These are phyloP conservation scores for Bombyx huttoni DNA, from an alignment of 2,888 invertebrate genomes.

Conservation along the genomic window DNA sequence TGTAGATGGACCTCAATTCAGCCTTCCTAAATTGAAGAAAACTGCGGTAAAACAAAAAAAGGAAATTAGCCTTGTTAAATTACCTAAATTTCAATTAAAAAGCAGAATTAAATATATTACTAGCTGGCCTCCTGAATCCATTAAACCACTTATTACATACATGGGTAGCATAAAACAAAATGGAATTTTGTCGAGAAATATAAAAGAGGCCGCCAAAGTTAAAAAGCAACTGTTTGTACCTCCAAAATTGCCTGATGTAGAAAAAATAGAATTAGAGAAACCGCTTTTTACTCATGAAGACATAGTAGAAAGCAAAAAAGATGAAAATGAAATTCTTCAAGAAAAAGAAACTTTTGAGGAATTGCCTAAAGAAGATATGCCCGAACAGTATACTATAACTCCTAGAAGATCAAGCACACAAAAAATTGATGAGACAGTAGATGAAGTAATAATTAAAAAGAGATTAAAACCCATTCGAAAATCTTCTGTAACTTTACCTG, in stretches of 20 bases:
- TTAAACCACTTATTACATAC: slow-evolving; percentile 60
- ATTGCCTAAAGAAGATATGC: slow-evolving; percentile 24
- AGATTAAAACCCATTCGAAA: slow-evolving; percentile 79
- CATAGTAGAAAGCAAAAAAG: slow-evolving; percentile 25
- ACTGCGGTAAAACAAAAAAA: slow-evolving; percentile 60
- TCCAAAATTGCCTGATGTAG: slow-evolving; percentile 68
- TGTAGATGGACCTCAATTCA: slow-evolving; percentile 74
- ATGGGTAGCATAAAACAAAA: slow-evolving; percentile 73
- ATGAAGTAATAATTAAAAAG: slow-evolving; percentile 81
- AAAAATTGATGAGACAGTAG: slow-evolving; percentile 65
- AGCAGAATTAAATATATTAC: slow-evolving; percentile 76
- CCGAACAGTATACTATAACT: slow-evolving; percentile 54
- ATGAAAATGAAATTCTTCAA: slow-evolving; percentile 1
- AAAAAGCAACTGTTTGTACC: slow-evolving; percentile 73
- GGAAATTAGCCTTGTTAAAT: slow-evolving; percentile 39
- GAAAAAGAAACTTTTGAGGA: slow-evolving; percentile 22
- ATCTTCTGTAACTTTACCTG: slow-evolving; percentile 76
- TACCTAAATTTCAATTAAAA: slow-evolving; percentile 80
- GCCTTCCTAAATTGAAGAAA: slow-evolving; percentile 80
- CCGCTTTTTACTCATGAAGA: slow-evolving; percentile 67
- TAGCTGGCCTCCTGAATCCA: slow-evolving; percentile 75
- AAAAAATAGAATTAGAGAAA: slow-evolving; percentile 71
- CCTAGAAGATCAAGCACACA: slow-evolving; percentile 53
- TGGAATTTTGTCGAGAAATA: slow-evolving; percentile 79
- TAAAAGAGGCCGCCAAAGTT: slow-evolving; percentile 77